Evolutionary conservation across 2,797 vertebrate genomes (phyloP).

Genomic region (Ctenopoma kingsleyae): DNA sequence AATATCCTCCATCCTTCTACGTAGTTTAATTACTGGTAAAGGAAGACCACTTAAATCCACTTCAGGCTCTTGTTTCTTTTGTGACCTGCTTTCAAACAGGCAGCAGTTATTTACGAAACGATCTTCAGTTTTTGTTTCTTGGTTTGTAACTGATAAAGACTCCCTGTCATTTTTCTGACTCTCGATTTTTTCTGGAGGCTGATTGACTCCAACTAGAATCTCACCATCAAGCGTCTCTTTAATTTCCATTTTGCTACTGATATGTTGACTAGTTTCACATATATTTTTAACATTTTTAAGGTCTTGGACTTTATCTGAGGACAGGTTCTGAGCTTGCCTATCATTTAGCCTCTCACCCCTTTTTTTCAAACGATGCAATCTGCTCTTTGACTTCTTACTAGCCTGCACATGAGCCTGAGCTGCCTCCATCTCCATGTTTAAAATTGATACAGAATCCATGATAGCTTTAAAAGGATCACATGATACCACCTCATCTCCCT

Average conservation of each 20-base stretch:
- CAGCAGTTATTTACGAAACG: constrained; percentile 66
- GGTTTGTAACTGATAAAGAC: neutral
- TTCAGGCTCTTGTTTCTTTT: constrained; percentile 51
- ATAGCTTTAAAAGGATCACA: constrained; percentile 86
- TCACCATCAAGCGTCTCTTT: constrained; percentile 37
- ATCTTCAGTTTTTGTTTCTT: constrained; percentile 67
- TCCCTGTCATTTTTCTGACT: constrained; percentile 4
- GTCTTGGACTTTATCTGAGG: constrained; percentile 5
- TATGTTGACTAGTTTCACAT: neutral
- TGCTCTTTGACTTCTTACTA: constrained; percentile 75
- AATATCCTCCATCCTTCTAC: constrained; percentile 81
- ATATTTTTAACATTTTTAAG: constrained; percentile 8
- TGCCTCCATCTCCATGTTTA: constrained; percentile 87
- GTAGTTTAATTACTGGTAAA: constrained; percentile 80
- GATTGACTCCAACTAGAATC: constrained; percentile 3
- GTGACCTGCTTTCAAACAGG: constrained; percentile 58
- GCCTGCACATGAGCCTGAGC: constrained; percentile 79
- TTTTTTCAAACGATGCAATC: constrained; percentile 72
- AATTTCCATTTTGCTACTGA: constrained; percentile 14
- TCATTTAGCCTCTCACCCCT: constrained; percentile 53
- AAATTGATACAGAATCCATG: constrained; percentile 83
- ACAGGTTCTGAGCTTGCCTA: constrained; percentile 17
- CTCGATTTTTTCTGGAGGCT: constrained; percentile 23
- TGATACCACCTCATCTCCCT: constrained; percentile 33
- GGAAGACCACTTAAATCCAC: constrained; percentile 55